These are phyloP conservation scores for Pipistrellus pygmaeus DNA, from an alignment of 2,797 vertebrate genomes.

Conservation along the genomic window DNA sequence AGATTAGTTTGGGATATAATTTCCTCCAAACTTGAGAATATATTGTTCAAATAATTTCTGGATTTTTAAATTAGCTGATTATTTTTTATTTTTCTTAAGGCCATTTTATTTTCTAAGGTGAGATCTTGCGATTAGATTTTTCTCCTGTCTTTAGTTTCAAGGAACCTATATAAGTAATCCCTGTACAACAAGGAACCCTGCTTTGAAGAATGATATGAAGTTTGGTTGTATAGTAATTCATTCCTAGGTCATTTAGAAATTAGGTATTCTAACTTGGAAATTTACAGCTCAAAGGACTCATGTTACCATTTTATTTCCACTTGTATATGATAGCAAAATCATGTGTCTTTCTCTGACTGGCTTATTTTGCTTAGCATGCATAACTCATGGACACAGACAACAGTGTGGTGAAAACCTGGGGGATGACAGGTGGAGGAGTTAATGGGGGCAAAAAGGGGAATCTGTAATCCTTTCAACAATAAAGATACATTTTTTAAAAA, in stretches of 20 bases:
- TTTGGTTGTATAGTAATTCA: background rate
- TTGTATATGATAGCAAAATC: background rate
- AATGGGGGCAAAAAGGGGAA: too few relatives aligned
- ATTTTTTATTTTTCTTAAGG: background rate
- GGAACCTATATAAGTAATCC: background rate
- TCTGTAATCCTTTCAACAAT: too few relatives aligned
- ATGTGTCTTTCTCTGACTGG: background rate
- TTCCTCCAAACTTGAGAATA: background rate
- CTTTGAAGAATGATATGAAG: slow-evolving; percentile 33
- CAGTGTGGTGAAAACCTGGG: too few relatives aligned
- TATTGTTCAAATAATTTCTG: background rate
- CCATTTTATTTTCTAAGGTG: slow-evolving; percentile 35
- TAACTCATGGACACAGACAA: too few relatives aligned
- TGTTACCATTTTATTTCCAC: background rate
- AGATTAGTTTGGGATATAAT: background rate
- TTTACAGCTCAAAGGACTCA: background rate
- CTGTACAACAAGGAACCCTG: background rate
- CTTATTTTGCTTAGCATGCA: too few relatives aligned
- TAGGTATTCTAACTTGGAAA: background rate
- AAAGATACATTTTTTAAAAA: too few relatives aligned
- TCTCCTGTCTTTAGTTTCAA: background rate
- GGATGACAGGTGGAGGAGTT: too few relatives aligned
- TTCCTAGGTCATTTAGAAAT: background rate
- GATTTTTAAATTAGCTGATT: background rate
- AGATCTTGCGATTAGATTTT: slow-evolving; percentile 1